Percentiles rank a stretch among this genome's conserved stretches.
Conservation (phyloP, 2,888 invertebrate genomes). For the Quadroppia sp. region DNA sequence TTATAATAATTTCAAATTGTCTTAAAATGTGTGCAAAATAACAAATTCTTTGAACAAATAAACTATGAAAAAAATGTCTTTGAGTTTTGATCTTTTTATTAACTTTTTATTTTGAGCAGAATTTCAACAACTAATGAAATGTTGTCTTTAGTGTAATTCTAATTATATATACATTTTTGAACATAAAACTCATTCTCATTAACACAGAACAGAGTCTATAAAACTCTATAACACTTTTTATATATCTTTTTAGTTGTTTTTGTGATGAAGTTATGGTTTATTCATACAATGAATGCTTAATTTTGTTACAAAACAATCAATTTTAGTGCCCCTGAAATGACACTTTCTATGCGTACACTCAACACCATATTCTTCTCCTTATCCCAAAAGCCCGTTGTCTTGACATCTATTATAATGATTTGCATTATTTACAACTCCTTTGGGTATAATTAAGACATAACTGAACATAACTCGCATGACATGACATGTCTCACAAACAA, state of each 20-base stretch:
- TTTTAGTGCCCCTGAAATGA: slow-evolving; percentile 30
- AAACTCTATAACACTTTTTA: not conserved
- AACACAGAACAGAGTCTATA: not conserved
- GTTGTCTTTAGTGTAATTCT: not conserved
- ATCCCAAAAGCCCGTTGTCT: not conserved
- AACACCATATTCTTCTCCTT: not conserved
- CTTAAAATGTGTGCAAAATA: not conserved
- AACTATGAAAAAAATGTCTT: not conserved
- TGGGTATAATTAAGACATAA: slow-evolving; percentile 12
- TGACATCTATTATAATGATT: not conserved
- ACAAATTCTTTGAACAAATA: not conserved
- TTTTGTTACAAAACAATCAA: slow-evolving; percentile 14
- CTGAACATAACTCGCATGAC: not conserved
- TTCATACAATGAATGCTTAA: slow-evolving; percentile 1
- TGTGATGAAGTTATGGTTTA: slow-evolving; percentile 1
- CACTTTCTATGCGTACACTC: slow-evolving; percentile 28
- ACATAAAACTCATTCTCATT: slow-evolving; percentile 9
- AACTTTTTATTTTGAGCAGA: not conserved
- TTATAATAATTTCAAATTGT: too few relatives aligned
- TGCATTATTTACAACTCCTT: slow-evolving; percentile 34
- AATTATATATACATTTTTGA: not conserved
- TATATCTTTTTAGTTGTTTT: not conserved
- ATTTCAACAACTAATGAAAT: not conserved
- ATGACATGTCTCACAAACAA: not conserved
- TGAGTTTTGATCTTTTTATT: not conserved